Percentiles rank a stretch among this genome's conserved stretches.
These are phyloP conservation scores for Drosophila nikananu DNA, from an alignment of 1,140 invertebrate genomes.

Conservation along the genomic window DNA sequence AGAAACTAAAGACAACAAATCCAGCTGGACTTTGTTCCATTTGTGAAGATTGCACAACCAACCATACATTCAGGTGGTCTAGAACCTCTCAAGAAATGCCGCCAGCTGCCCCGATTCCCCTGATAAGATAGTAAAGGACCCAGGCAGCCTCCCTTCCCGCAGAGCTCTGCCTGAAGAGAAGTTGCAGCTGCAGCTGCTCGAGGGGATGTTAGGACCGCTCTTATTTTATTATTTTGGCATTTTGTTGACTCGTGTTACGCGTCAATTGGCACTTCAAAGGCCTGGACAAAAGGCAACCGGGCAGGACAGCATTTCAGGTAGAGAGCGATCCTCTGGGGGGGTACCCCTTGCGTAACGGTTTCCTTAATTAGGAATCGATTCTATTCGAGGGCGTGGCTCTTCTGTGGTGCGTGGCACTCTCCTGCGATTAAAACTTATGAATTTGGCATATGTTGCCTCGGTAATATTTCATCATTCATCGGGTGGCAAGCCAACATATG, in stretches of 20 bases:
- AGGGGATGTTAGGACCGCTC: slow-evolving; percentile 3
- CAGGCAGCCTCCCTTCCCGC: background rate
- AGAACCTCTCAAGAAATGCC: slow-evolving; percentile 3
- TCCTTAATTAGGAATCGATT: slow-evolving; percentile 71
- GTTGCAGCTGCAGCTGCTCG: slow-evolving; percentile 30
- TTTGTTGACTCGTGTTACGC: slow-evolving; percentile 75
- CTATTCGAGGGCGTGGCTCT: slow-evolving; percentile 42
- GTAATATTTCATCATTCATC: slow-evolving; percentile 48
- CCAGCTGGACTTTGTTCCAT: slow-evolving; percentile 30
- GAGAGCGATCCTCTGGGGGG: slow-evolving; percentile 7
- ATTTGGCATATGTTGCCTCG: slow-evolving; percentile 61
- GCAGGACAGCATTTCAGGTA: slow-evolving; percentile 45
- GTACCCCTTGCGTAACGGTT: slow-evolving; percentile 47
- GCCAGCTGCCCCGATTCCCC: slow-evolving; percentile 32
- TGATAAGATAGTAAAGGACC: slow-evolving; percentile 39
- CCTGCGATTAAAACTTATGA: slow-evolving; percentile 23
- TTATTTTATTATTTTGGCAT: slow-evolving; percentile 34
- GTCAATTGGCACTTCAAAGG: slow-evolving; percentile 54
- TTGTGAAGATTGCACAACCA: slow-evolving; percentile 15
- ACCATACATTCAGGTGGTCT: slow-evolving; percentile 30
- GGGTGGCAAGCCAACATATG: slow-evolving; percentile 38
- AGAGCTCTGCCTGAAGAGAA: background rate
- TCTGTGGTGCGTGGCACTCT: slow-evolving; percentile 29
- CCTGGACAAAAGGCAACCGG: slow-evolving; percentile 3
- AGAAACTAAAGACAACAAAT: background rate